A percentile compares a stretch with the other conserved stretches of the same genome.
phyloP scores from a whole-genome alignment of 1,140 invertebrate genomes.

The Drosophila insularis region DNA sequence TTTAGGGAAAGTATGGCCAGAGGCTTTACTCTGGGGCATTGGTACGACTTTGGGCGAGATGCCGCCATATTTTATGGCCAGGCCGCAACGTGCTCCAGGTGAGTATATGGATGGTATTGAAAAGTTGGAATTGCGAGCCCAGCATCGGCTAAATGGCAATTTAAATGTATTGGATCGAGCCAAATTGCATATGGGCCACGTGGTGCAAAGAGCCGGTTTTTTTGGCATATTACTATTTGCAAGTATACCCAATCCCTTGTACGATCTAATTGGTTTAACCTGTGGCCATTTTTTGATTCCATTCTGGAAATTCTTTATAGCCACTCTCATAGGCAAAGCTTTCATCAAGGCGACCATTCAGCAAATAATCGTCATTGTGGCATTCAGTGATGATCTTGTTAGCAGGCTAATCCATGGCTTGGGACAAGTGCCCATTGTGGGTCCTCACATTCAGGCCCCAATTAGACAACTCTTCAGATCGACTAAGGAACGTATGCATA shows the following conservation, averaged over 20 bases:
- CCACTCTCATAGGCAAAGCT: constrained; percentile 98
- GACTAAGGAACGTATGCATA: constrained; percentile 94
- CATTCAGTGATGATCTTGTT: constrained; percentile 95
- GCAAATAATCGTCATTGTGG: constrained; percentile 98
- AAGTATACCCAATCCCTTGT: constrained; percentile 98
- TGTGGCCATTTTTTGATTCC: constrained; percentile 99
- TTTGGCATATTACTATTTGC: constrained; percentile 98
- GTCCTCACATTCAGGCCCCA: constrained; percentile 91
- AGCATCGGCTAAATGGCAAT: constrained; percentile 83
- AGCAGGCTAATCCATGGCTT: constrained; percentile 89
- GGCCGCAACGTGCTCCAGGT: constrained; percentile 91
- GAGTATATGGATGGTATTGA: constrained; percentile 87
- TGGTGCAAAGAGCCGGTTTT: constrained; percentile 97
- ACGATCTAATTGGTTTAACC: constrained; percentile 99
- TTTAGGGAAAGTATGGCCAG: constrained; percentile 95
- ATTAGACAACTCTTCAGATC: constrained; percentile 92
- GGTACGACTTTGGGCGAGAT: constrained; percentile 98
- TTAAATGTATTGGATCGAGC: constrained; percentile 85
- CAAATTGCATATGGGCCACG: constrained; percentile 93
- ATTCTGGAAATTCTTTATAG: constrained; percentile 99
- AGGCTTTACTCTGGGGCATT: constrained; percentile 98
- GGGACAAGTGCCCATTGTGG: constrained; percentile 90
- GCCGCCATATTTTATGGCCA: constrained; percentile 98
- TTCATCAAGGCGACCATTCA: constrained; percentile 99
- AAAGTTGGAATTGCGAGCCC: constrained; percentile 88